A percentile compares a stretch with the other conserved stretches of the same genome.
phyloP scores from a whole-genome alignment of 64 coral and sea anemone genomes.

The Cladopsammia gracilis region DNA sequence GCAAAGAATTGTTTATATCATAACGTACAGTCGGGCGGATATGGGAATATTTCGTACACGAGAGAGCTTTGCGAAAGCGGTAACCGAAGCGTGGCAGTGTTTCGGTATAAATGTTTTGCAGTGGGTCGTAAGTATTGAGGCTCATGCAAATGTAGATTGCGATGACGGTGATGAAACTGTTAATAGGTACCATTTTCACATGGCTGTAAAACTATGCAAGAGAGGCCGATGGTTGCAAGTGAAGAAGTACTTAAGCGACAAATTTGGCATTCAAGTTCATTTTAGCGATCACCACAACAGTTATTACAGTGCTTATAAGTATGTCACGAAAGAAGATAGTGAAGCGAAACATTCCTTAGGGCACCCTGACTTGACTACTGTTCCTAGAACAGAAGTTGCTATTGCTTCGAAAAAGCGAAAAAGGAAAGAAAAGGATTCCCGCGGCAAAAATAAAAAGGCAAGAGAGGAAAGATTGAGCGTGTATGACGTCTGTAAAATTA shows the following conservation, averaged over 20 bases:
- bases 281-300: conserved; percentile 49
- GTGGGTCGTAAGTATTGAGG: conserved; percentile 39
- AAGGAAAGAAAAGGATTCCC: not conserved
- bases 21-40: conserved; percentile 51
- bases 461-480: not conserved
- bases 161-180: not conserved
- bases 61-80: conserved; percentile 30
- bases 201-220: conserved; percentile 54
- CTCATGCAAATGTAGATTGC: not conserved
- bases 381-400: not conserved
- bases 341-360: conserved; percentile 4
- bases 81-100: conserved; percentile 42
- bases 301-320: conserved; percentile 54
- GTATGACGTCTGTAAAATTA: not conserved
- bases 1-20: conserved; percentile 48
- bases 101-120: conserved; percentile 7
- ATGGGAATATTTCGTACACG: conserved; percentile 9
- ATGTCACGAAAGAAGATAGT: conserved; percentile 62
- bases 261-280: conserved; percentile 27
- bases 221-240: conserved; percentile 29
- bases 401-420: conserved; percentile 14
- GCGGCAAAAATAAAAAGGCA: not conserved
- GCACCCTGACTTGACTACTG: conserved; percentile 34
- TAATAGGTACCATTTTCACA: conserved; percentile 37
- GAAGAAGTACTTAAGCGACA: conserved; percentile 13